Evolutionary conservation across 2,888 invertebrate species (phyloP), one percentile per base, ranked within the genome.

Genomic region (Lottia scabra): DNA sequence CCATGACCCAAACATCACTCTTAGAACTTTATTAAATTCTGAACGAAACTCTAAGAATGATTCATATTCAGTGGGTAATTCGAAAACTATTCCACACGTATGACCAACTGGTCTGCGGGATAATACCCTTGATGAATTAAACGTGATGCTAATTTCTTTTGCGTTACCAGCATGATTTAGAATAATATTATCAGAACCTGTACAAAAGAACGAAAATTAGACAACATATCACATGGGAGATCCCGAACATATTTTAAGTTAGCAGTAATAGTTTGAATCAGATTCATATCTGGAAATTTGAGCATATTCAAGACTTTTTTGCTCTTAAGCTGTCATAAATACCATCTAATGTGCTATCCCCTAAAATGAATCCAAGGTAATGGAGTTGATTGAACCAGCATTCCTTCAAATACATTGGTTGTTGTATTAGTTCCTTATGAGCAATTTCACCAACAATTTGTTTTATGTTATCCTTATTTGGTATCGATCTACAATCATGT

Each of bases 101-200:
- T 65, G 65, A 10, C n/a, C 56, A 56, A 56, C 56, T 16, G 56
- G 56, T 56, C 56, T 56, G 56, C 56, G 56, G n/a, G n/a, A n/a
- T 56, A 56, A 56, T 6, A n/a, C 16, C 56, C 19, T 56, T 56
- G 19, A 56, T 56, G n/a, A 19, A 56, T 56, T 56, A 56, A 56
- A 56, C 19, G 19, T 56, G 56, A 56, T 19, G 10, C 19, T 12
- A 65, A 65, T 27, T 30, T 38, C 43, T 65, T 56, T 56, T n/a
- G 56, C n/a, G 12, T 56, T 56, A n/a, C 65, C 65, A 38, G 13
- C 65, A 56, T 56, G 56, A 19, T 56, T 19, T 19, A 56, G 16
- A 19, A 8, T 56, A 8, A 56, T 19, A 56, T 56, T 56, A n/a
- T 56, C 56, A 56, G 56, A 56, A 56, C 65, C 56, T 19, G 56